phyloP scores from a whole-genome alignment of 1,140 invertebrate genomes.

The Pentalonia nigronervosa region DNA sequence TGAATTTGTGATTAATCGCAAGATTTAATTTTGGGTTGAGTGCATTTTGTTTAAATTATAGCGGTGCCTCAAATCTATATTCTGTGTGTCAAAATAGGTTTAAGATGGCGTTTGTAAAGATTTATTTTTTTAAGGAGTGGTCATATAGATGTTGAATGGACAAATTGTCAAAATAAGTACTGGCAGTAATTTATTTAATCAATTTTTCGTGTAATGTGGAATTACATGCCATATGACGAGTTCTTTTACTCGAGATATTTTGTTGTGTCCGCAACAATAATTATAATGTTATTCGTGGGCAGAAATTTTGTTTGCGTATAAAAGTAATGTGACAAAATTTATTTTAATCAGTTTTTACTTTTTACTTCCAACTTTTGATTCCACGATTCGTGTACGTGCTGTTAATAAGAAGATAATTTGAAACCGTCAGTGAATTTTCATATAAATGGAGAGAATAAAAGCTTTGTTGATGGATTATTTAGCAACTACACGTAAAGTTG shows the following conservation, averaged over 20 bases:
- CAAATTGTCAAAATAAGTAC: neutral
- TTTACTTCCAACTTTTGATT: neutral
- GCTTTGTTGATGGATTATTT: too few species aligned
- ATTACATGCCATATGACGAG: neutral
- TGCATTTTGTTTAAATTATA: neutral
- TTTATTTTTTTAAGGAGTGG: neutral
- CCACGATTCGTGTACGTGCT: too few species aligned
- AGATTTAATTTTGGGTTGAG: neutral
- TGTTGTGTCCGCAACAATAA: neutral
- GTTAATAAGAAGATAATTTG: too few species aligned
- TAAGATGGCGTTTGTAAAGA: neutral
- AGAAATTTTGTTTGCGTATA: neutral
- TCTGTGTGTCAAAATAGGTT: too few species aligned
- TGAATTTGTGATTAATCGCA: neutral
- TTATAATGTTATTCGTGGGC: neutral
- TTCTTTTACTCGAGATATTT: neutral
- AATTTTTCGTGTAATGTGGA: neutral
- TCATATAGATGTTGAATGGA: neutral
- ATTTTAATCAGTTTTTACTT: neutral
- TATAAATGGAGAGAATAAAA: too few species aligned
- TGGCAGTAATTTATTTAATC: too few species aligned
- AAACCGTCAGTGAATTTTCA: too few species aligned
- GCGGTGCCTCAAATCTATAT: accelerated
- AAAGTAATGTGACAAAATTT: neutral
- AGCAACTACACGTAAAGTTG: too few species aligned